phyloP scores from a whole-genome alignment of 1,140 invertebrate genomes.

The Pachypeltis micranthus region DNA sequence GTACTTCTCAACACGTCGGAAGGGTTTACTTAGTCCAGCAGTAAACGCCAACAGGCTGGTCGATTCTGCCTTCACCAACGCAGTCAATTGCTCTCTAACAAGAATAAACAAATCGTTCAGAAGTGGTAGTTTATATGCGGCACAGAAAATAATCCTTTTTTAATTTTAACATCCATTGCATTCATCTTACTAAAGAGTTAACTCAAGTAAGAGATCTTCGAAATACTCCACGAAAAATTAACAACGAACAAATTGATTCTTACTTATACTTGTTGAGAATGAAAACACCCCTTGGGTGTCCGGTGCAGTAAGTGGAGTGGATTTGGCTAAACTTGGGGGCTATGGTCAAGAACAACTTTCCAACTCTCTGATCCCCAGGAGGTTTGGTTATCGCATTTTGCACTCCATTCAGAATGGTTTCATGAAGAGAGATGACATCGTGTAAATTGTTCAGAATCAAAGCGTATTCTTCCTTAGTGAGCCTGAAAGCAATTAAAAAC shows the following conservation, averaged over 20 bases:
- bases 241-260: no score
- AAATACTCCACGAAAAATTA: no score
- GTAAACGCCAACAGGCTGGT: slow-evolving; percentile 74
- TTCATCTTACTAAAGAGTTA: no score
- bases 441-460: slow-evolving; percentile 77
- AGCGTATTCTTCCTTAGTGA: slow-evolving; percentile 72
- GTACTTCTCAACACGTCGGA: slow-evolving; percentile 89
- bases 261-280: slow-evolving; percentile 84
- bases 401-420: slow-evolving; percentile 60
- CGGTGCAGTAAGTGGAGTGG: slow-evolving; percentile 76
- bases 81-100: slow-evolving; percentile 77
- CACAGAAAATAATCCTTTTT: no score
- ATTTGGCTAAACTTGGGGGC: slow-evolving; percentile 76
- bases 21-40: slow-evolving; percentile 85
- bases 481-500: slow-evolving; percentile 42
- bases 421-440: slow-evolving; percentile 73
- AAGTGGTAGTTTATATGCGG: no score
- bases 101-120: no score
- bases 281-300: slow-evolving; percentile 84
- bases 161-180: no score
- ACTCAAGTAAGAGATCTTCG: no score
- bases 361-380: slow-evolving; percentile 68
- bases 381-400: slow-evolving; percentile 59
- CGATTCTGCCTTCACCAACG: slow-evolving; percentile 49
- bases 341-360: slow-evolving; percentile 77